Conservation (phyloP, 2,888 invertebrate genomes). For the Melinopterus prodromus region DNA sequence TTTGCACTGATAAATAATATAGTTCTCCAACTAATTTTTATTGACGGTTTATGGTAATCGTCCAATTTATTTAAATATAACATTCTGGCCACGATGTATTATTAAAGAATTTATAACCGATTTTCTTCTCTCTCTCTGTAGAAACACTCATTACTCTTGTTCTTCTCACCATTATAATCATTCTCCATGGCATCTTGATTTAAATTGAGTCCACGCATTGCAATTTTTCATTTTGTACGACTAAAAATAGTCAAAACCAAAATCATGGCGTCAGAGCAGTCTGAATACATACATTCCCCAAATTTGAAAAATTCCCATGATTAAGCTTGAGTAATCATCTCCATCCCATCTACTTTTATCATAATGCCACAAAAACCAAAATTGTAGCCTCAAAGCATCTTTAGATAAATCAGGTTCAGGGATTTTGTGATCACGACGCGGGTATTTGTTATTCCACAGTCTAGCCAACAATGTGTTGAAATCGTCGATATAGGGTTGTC, state of each 20-base stretch:
- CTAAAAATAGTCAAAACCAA: neutral
- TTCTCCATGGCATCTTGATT: neutral
- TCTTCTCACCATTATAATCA: neutral
- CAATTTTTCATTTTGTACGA: neutral
- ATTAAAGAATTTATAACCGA: neutral
- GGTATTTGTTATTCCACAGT: too few relatives aligned
- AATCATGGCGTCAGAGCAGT: too few relatives aligned
- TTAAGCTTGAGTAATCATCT: too few relatives aligned
- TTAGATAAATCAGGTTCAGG: too few relatives aligned
- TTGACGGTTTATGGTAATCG: neutral
- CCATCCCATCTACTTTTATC: too few relatives aligned
- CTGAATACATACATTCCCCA: too few relatives aligned
- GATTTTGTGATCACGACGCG: too few relatives aligned
- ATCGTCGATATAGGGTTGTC: neutral
- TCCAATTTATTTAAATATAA: neutral
- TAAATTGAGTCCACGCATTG: neutral
- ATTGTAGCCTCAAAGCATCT: too few relatives aligned
- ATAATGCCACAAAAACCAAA: too few relatives aligned
- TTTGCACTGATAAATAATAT: slow-evolving; percentile 10
- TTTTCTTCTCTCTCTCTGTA: neutral
- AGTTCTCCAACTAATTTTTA: neutral
- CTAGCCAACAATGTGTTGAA: neutral
- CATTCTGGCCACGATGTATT: neutral
- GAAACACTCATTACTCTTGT: neutral
- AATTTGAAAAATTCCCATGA: too few relatives aligned